Base-by-base conservation (phyloP, 2,797 vertebrate genomes). In the Pempheris klunzingeri region DNA sequence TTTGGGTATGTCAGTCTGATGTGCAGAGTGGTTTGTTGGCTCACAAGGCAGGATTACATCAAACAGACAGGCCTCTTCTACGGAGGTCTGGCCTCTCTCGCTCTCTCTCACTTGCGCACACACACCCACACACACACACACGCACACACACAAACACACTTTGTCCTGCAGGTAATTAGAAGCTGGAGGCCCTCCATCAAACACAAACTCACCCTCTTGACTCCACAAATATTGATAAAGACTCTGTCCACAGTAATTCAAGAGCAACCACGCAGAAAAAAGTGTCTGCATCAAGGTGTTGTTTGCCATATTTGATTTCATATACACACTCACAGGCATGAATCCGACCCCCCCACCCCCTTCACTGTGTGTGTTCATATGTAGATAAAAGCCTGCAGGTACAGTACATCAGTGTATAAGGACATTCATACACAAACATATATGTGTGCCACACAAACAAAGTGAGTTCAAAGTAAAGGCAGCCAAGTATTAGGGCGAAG, bases 11-110 rank as follows among this genome's bases (percentile, higher is more conserved):
- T 93, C 92, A 91, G 85, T 83, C 62, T 22, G 71, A 94, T 93
- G 89, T 93, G 91, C 90, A 86, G 77, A 74, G 77, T 78, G 65
- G 87, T 88, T 81, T 89, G 89, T 88, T 82, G 83, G 81, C 71
- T 90, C 78, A 87, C 90, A 89, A 87, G 72, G 86, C 90, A 89
- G 79, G 78, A 93, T 93, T 85, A 92, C 75, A 91, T 95, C 92
- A 94, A 92, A 83, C 79, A 90, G 76, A 86, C 82, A 78, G 83
- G 71, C 80, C 46, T 87, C 81, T 84, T 86, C 88, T 75, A 71
- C 78, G 83, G 87, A 90, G 86, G 86, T 90, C 89, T 91, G 88
- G 77, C 39, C 80, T 87, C 65, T 67, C 50, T 78, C 49, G 22
- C 60, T 62, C 47, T 34, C 14, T 26, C 28, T 20, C 28, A 3